phyloP scores from a whole-genome alignment of 2,113 vertebrate species.

The Pomatostomus ruficeps region DNA sequence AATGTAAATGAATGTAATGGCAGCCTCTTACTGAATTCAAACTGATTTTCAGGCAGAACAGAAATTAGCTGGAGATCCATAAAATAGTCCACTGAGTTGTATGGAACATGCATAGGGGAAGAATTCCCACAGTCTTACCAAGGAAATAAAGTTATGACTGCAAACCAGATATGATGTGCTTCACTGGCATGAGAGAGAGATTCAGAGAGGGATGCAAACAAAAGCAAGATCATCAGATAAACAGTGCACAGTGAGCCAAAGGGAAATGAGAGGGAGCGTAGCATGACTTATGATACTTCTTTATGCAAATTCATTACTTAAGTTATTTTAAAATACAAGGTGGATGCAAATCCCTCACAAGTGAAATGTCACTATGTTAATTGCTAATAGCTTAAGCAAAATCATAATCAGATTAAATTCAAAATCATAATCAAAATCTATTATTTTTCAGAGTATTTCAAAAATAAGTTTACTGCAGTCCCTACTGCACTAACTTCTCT shows the following conservation, averaged over 20 bases:
- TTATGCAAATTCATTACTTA: background rate
- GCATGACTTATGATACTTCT: background rate
- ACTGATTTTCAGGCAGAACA: background rate
- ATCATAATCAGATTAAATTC: background rate
- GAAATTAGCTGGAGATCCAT: background rate
- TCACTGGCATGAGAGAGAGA: background rate
- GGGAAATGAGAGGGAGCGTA: background rate
- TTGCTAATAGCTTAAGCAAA: background rate
- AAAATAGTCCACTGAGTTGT: background rate
- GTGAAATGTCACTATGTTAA: background rate
- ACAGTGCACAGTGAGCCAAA: background rate
- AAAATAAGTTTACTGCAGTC: background rate
- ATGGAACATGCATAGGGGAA: background rate
- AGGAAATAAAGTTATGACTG: background rate
- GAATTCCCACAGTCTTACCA: background rate
- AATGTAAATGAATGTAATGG: background rate
- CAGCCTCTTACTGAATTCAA: background rate
- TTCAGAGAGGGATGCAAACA: background rate
- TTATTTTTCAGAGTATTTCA: background rate
- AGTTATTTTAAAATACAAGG: background rate
- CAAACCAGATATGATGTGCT: background rate
- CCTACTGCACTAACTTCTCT: background rate
- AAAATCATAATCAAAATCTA: background rate
- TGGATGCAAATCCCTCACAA: background rate
- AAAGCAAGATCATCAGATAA: background rate